phyloP scores from a whole-genome alignment of 1,140 invertebrate genomes.

The Brachionus plicatilis region DNA sequence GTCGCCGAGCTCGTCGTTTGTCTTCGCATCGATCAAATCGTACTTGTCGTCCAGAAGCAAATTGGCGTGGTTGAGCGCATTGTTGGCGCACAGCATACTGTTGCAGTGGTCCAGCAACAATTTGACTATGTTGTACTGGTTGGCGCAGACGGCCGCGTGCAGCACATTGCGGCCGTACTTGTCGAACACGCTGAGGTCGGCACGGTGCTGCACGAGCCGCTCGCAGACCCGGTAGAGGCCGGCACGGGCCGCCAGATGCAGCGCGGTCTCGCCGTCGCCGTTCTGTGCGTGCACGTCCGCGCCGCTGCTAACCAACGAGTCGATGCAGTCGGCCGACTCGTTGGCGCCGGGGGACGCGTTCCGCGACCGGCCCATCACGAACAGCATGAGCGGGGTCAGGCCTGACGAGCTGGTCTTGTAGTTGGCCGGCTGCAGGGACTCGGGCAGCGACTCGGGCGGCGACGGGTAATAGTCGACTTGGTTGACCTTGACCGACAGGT shows the following conservation, averaged over 20 bases:
- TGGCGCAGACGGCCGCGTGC: slow-evolving; percentile 3
- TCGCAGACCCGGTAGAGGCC: slow-evolving; percentile 24
- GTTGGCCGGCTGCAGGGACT: background rate
- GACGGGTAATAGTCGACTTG: slow-evolving; percentile 13
- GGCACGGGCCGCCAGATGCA: slow-evolving; percentile 55
- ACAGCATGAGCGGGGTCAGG: slow-evolving; percentile 20
- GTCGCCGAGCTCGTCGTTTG: slow-evolving; percentile 24
- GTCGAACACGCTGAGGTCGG: background rate
- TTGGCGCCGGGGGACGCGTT: background rate
- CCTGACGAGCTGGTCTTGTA: background rate
- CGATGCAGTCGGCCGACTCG: background rate
- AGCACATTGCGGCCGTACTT: slow-evolving; percentile 21
- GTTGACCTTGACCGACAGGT: too few relatives aligned
- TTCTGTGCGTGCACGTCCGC: slow-evolving; percentile 76
- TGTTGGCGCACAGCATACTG: background rate
- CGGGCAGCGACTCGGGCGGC: slow-evolving; percentile 23
- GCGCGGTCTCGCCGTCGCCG: slow-evolving; percentile 63
- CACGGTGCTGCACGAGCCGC: background rate
- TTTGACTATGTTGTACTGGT: slow-evolving; percentile 33
- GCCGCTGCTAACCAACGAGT: slow-evolving; percentile 69
- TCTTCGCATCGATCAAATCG: slow-evolving; percentile 33
- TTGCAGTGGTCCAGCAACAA: slow-evolving; percentile 15
- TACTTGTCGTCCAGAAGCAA: background rate
- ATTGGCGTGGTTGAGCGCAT: background rate
- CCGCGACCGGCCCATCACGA: background rate